These are phyloP conservation scores for Nasonia vitripennis DNA, from an alignment of 1,140 invertebrate genomes.

Conservation along the genomic window DNA sequence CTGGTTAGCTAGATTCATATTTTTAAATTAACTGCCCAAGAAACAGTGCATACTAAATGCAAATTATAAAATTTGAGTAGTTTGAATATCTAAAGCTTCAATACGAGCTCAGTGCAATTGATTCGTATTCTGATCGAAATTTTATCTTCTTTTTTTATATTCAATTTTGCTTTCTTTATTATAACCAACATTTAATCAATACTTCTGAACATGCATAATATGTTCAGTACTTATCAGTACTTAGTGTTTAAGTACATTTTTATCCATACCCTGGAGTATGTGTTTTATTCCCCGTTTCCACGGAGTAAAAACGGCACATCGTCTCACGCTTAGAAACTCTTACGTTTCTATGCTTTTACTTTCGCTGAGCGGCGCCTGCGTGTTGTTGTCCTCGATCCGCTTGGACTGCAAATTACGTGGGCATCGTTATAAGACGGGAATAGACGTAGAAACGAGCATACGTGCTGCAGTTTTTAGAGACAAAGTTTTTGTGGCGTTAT, in stretches of 20 bases:
- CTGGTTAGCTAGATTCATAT: not conserved
- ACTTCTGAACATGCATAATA: not conserved
- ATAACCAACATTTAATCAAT: not conserved
- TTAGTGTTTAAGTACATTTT: not conserved
- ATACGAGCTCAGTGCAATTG: not conserved
- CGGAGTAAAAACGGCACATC: too few species aligned
- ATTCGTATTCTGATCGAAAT: not conserved
- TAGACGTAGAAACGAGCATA: too few species aligned
- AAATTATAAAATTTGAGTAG: not conserved
- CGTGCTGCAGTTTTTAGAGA: too few species aligned
- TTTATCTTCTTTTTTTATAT: not conserved
- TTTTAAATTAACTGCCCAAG: not conserved
- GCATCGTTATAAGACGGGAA: too few species aligned
- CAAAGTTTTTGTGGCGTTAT: too few species aligned
- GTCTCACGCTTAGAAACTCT: too few species aligned
- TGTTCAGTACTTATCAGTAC: not conserved
- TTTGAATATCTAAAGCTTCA: not conserved
- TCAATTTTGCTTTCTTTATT: not conserved
- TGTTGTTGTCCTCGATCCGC: too few species aligned
- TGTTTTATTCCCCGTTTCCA: not conserved
- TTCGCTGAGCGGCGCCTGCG: too few species aligned
- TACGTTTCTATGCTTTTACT: too few species aligned
- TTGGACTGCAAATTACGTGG: too few species aligned
- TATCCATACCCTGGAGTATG: not conserved
- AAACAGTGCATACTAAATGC: not conserved